phyloP scores from a whole-genome alignment of 2,888 invertebrate species.

The Stenichneumon culpator region DNA sequence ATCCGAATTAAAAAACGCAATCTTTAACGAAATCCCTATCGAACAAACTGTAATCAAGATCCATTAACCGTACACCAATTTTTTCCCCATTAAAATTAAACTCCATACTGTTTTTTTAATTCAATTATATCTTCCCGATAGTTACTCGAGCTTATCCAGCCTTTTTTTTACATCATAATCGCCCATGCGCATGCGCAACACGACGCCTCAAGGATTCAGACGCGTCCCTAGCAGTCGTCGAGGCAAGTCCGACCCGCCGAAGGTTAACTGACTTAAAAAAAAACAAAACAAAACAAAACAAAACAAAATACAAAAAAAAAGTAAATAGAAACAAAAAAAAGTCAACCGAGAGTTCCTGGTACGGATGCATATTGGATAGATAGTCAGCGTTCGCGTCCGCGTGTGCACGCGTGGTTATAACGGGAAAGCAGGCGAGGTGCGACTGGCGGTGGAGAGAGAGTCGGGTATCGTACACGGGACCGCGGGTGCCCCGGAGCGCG shows the following conservation, averaged over 20 bases:
- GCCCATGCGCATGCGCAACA: neutral
- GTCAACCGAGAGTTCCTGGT: constrained; percentile 23
- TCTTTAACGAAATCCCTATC: neutral
- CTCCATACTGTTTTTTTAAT: no score
- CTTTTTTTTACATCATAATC: neutral
- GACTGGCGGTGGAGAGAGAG: constrained; percentile 45
- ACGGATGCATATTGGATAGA: constrained; percentile 47
- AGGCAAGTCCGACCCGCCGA: neutral
- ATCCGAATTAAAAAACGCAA: no score
- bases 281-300: constrained; percentile 25
- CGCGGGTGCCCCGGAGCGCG: constrained; percentile 28
- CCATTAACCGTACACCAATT: no score
- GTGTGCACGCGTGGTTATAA: constrained; percentile 66
- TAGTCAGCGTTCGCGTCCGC: constrained; percentile 51
- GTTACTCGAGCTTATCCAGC: no score
- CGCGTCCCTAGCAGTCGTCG: neutral
- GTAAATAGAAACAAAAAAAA: constrained; percentile 11
- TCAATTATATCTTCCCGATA: no score
- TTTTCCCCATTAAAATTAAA: no score
- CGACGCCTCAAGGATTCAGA: neutral
- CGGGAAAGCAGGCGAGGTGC: constrained; percentile 66
- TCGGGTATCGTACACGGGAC: constrained; percentile 56
- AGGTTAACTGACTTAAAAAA: neutral
- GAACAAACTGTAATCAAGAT: no score
- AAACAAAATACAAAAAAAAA: no score